Evolutionary conservation across 1,140 invertebrate species (phyloP).

Genomic region (Hermetia illucens): DNA sequence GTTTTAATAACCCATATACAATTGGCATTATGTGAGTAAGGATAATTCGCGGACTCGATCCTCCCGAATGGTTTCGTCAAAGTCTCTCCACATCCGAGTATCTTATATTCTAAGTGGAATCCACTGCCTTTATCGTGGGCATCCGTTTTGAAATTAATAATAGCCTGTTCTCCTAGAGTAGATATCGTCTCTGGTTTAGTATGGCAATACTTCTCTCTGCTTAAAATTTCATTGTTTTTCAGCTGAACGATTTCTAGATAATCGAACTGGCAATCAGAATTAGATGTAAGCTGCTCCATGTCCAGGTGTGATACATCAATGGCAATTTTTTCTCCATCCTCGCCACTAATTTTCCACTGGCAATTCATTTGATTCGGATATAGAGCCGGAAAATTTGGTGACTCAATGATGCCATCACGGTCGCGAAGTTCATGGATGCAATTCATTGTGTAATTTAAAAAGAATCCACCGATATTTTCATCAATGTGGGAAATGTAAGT

Average conservation of each 20-base stretch:
- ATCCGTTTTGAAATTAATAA: too few species aligned
- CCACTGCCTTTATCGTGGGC: conserved; percentile 14
- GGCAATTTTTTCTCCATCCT: conserved; percentile 56
- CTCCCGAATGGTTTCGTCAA: conserved; percentile 33
- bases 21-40: conserved; percentile 41
- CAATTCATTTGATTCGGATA: conserved; percentile 49
- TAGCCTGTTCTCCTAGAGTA: too few species aligned
- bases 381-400: conserved; percentile 51
- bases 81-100: conserved; percentile 41
- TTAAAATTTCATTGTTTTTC: too few species aligned
- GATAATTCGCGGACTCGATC: conserved; percentile 16
- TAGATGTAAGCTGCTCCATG: conserved; percentile 40
- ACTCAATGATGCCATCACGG: conserved; percentile 38
- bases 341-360: conserved; percentile 57
- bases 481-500: conserved; percentile 48
- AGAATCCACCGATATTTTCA: conserved; percentile 43
- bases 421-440: conserved; percentile 15
- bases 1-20: conserved; percentile 67
- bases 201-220: too few species aligned
- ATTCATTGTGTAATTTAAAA: conserved; percentile 37
- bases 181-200: too few species aligned
- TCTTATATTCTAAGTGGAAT: conserved; percentile 35
- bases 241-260: conserved; percentile 35
- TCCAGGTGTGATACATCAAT: conserved; percentile 58
- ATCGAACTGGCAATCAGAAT: conserved; percentile 37